phyloP scores from a whole-genome alignment of 1,140 invertebrate genomes.

The Lasaia peninsularis region DNA sequence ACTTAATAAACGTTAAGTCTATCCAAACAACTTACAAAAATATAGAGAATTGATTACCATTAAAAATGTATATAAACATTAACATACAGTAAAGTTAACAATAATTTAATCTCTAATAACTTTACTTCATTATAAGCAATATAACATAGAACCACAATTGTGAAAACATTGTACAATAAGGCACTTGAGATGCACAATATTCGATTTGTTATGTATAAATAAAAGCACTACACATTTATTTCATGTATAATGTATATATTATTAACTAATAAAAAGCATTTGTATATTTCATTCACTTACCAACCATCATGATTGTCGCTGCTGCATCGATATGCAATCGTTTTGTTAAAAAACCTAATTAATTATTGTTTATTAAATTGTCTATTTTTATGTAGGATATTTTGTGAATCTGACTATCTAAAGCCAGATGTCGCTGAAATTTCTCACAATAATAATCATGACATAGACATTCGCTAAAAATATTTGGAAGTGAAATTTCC shows the following conservation, averaged over 20 bases:
- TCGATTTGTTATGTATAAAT: constrained; percentile 63
- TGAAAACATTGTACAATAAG: constrained; percentile 71
- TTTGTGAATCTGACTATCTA: too few species aligned
- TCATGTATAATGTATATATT: constrained; percentile 45
- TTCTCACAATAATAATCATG: too few species aligned
- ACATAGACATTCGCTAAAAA: too few species aligned
- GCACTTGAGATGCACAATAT: constrained; percentile 67
- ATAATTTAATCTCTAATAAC: constrained; percentile 76
- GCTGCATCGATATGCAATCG: constrained; percentile 1
- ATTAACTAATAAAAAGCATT: constrained; percentile 37
- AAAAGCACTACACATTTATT: constrained; percentile 55
- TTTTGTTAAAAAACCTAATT: too few species aligned
- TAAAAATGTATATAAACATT: constrained; percentile 57
- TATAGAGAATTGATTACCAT: constrained; percentile 40
- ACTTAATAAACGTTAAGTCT: constrained; percentile 32
- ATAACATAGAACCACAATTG: constrained; percentile 70
- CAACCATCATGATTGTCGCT: constrained; percentile 32
- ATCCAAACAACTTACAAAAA: constrained; percentile 36
- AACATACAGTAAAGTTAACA: constrained; percentile 74
- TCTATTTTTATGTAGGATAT: too few species aligned
- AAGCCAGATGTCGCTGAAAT: too few species aligned
- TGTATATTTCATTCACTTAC: constrained; percentile 47
- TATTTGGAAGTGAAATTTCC: too few species aligned
- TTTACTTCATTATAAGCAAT: constrained; percentile 62
- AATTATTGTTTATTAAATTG: too few species aligned